These are phyloP conservation scores for Elymnias hypermnestra DNA, from an alignment of 1,140 invertebrate species.

Conservation along the genomic window DNA sequence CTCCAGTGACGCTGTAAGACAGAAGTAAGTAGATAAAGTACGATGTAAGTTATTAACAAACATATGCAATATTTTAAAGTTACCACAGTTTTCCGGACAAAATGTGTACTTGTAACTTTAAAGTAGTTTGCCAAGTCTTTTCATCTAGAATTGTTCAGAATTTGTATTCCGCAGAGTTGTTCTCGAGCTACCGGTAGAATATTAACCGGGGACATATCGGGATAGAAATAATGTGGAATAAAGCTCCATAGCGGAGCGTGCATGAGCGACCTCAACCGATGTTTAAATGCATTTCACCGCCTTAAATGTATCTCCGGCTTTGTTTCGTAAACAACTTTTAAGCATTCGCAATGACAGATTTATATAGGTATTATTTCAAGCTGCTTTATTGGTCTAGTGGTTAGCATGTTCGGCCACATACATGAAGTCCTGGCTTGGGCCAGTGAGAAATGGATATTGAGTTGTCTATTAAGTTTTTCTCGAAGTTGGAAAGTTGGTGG, in stretches of 20 bases:
- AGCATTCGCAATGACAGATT: no score
- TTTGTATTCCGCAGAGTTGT: slow-evolving; percentile 3
- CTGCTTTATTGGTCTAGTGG: no score
- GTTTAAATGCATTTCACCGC: background rate
- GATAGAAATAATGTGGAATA: background rate
- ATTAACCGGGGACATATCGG: slow-evolving; percentile 6
- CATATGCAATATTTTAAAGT: background rate
- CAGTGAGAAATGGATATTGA: no score
- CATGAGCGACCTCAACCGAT: background rate
- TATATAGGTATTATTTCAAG: no score
- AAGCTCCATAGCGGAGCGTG: background rate
- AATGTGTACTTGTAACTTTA: background rate
- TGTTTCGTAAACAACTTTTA: no score
- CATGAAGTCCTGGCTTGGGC: no score
- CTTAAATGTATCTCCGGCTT: background rate
- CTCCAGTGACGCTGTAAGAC: no score
- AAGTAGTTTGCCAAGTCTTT: slow-evolving; percentile 3
- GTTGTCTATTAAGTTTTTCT: no score
- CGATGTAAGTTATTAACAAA: background rate
- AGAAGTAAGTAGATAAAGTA: no score
- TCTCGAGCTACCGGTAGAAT: slow-evolving; percentile 1
- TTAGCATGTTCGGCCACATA: no score
- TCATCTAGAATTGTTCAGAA: slow-evolving; percentile 1
- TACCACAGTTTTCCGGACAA: background rate
- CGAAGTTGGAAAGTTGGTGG: no score